Conservation (phyloP, 1,140 invertebrate species). For the Cyphomyrmex costatus region DNA sequence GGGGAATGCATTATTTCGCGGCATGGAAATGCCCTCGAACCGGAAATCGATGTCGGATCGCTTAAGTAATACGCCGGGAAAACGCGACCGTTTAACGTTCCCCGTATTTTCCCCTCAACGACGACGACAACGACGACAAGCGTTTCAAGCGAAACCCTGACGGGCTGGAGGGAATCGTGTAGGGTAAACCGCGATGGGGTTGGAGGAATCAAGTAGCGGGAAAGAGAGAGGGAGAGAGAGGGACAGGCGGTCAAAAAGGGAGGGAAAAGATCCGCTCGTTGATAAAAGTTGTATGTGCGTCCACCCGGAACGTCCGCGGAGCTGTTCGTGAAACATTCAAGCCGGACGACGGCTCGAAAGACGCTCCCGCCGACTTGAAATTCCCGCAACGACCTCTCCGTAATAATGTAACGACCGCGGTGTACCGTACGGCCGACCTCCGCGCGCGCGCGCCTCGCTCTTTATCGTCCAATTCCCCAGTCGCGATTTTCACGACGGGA, state of each 20-base stretch:
- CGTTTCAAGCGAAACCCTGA: conserved; percentile 43
- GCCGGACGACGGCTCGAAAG: conserved; percentile 74
- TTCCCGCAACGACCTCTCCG: conserved; percentile 65
- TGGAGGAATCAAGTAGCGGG: conserved; percentile 24
- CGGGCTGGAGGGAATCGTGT: neutral
- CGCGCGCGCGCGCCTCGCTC: conserved; percentile 35
- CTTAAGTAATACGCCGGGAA: conserved; percentile 62
- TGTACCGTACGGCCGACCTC: conserved; percentile 40
- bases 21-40: conserved; percentile 59
- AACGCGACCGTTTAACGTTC: conserved; percentile 54
- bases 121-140: conserved; percentile 43
- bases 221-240: conserved; percentile 16
- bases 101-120: conserved; percentile 52
- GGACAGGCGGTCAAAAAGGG: conserved; percentile 43
- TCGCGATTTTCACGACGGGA: conserved; percentile 50
- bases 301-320: conserved; percentile 68
- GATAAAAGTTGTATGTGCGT: conserved; percentile 77
- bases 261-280: conserved; percentile 57
- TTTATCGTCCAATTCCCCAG: conserved; percentile 61
- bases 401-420: conserved; percentile 68
- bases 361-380: conserved; percentile 70
- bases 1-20: conserved; percentile 60
- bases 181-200: conserved; percentile 22
- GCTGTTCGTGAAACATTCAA: conserved; percentile 76
- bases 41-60: conserved; percentile 62